Percentiles rank a stretch among this genome's conserved stretches.
phyloP scores from a whole-genome alignment of 2,888 invertebrate species.

The Cotesia congregata region DNA sequence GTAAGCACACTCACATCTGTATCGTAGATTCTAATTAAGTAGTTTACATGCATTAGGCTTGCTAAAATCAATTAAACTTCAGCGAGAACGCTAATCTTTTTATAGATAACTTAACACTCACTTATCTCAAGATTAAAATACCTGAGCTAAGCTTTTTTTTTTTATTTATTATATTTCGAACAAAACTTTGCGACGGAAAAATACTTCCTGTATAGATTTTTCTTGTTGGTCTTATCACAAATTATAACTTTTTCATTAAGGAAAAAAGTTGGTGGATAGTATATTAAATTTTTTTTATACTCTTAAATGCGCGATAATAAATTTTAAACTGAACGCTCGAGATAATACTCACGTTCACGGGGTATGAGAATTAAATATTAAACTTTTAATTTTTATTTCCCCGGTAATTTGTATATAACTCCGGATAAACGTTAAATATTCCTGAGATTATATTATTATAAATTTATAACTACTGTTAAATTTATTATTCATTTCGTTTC shows the following conservation, averaged over 20 bases:
- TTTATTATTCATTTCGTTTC: not conserved
- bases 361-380: not conserved
- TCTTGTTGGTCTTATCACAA: constrained; percentile 1
- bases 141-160: not conserved
- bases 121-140: not conserved
- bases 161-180: not conserved
- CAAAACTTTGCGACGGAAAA: not conserved
- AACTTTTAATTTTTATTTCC: not conserved
- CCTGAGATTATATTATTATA: not conserved
- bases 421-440: not conserved
- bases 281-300: not conserved
- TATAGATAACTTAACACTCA: not conserved
- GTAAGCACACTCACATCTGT: not conserved
- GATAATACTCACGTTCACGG: not conserved
- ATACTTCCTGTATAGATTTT: not conserved
- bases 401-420: not conserved
- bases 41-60: not conserved
- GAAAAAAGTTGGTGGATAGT: not conserved
- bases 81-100: not conserved
- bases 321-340: not conserved
- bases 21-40: not conserved
- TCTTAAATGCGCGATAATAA: not conserved
- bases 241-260: constrained; percentile 23
- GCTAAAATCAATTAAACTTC: not conserved
- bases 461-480: not conserved